Evolutionary conservation across 1,140 invertebrate species (phyloP).

Genomic region (Chlorops oryzae): DNA sequence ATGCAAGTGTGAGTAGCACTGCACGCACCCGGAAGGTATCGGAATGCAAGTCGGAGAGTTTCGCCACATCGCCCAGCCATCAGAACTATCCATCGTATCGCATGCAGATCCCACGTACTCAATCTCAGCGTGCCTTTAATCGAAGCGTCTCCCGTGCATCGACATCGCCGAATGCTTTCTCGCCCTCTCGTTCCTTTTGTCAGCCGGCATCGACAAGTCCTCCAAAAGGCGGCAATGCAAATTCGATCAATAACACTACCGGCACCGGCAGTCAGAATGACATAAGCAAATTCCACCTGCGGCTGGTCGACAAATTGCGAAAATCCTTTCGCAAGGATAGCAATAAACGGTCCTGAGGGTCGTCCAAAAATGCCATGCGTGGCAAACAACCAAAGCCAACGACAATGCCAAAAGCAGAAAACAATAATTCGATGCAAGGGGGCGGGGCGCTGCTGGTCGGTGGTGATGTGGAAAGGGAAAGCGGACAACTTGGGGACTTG

Average conservation of each 20-base stretch:
- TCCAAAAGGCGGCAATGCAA: slow-evolving; percentile 47
- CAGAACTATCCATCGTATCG: slow-evolving; percentile 46
- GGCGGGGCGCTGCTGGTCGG: too few relatives aligned
- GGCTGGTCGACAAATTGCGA: slow-evolving; percentile 76
- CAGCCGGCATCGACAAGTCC: slow-evolving; percentile 43
- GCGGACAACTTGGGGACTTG: too few relatives aligned
- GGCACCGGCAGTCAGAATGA: slow-evolving; percentile 55
- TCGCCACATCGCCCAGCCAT: slow-evolving; percentile 60
- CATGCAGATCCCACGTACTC: slow-evolving; percentile 50
- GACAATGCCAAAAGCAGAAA: background rate
- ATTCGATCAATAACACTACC: slow-evolving; percentile 55
- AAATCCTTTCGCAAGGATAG: slow-evolving; percentile 64
- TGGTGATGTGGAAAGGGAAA: too few relatives aligned
- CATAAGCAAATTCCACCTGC: slow-evolving; percentile 76
- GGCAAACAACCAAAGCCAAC: slow-evolving; percentile 13
- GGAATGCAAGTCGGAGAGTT: slow-evolving; percentile 72
- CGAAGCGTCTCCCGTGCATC: slow-evolving; percentile 56
- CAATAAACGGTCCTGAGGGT: slow-evolving; percentile 49
- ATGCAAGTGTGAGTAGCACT: slow-evolving; percentile 20
- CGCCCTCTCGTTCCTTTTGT: slow-evolving; percentile 54
- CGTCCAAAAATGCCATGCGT: slow-evolving; percentile 9
- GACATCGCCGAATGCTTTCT: slow-evolving; percentile 54
- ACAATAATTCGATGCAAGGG: too few relatives aligned
- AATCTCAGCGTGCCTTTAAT: slow-evolving; percentile 48
- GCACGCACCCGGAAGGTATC: slow-evolving; percentile 68